Percentiles rank a stretch among this genome's conserved stretches.
These are phyloP conservation scores for Grus americana DNA, from an alignment of 2,113 vertebrate genomes.

Conservation along the genomic window DNA sequence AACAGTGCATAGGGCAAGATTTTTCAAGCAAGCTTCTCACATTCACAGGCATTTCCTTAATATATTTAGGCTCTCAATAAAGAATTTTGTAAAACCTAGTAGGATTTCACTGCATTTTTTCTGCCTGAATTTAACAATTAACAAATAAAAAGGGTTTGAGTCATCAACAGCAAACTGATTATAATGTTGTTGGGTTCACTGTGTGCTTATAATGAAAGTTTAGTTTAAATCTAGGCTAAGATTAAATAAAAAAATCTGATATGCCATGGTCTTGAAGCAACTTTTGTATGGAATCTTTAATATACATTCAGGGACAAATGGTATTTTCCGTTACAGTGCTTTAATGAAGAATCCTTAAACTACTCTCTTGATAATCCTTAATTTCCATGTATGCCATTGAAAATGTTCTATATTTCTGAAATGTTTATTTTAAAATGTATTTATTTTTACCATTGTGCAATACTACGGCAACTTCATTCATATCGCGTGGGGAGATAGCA, in stretches of 20 bases:
- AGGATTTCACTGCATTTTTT: not conserved
- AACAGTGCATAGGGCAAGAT: not conserved
- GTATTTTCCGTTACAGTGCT: not conserved
- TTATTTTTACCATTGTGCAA: not conserved
- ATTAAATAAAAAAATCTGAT: not conserved
- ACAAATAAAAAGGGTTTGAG: not conserved
- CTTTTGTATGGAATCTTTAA: not conserved
- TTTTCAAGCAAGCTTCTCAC: not conserved
- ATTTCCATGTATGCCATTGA: not conserved
- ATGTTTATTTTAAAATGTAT: not conserved
- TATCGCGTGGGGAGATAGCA: not conserved
- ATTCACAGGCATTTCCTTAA: not conserved
- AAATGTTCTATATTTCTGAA: not conserved
- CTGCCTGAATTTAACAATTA: not conserved
- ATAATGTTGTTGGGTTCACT: not conserved
- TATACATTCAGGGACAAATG: not conserved
- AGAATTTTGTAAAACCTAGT: not conserved
- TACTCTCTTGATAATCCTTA: not conserved
- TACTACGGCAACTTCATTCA: not conserved
- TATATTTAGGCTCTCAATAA: not conserved
- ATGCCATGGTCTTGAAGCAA: not conserved
- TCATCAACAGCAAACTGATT: not conserved
- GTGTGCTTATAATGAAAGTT: not conserved
- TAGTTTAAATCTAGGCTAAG: not conserved
- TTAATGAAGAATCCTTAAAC: not conserved